Conservation (phyloP, 2,888 invertebrate genomes). For the Hirtodrosophila trivittata region DNA sequence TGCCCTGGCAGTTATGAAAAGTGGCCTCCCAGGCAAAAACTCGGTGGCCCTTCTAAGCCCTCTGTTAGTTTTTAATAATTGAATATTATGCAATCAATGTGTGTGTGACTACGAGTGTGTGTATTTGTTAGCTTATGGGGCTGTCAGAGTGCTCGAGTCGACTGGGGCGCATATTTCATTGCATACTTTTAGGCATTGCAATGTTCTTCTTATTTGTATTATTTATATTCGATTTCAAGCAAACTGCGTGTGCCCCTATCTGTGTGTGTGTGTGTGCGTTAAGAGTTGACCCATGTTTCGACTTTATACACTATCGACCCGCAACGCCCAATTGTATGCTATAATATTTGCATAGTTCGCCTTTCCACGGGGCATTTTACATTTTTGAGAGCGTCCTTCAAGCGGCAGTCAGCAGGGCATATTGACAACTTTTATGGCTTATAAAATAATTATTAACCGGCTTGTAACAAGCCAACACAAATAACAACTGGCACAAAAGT, state of each 20-base stretch:
- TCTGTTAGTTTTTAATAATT: conserved; percentile 66
- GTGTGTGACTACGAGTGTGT: conserved; percentile 3
- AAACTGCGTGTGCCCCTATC: conserved; percentile 18
- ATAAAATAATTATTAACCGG: too few species aligned
- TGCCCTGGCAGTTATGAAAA: conserved; percentile 65
- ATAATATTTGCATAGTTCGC: conserved; percentile 18
- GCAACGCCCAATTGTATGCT: conserved; percentile 3
- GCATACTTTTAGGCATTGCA: conserved; percentile 53
- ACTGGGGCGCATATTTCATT: conserved; percentile 47
- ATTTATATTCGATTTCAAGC: conserved; percentile 49
- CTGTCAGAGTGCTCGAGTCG: conserved; percentile 38
- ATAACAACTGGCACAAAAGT: too few species aligned
- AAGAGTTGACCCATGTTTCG: conserved; percentile 3
- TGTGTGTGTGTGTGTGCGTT: not conserved
- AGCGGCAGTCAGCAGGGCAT: too few species aligned
- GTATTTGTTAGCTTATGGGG: not conserved
- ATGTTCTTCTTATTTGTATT: conserved; percentile 38
- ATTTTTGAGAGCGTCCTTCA: not conserved
- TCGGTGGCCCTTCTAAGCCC: conserved; percentile 1
- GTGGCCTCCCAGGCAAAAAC: conserved; percentile 42
- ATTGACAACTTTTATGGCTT: too few species aligned
- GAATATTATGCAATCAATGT: conserved; percentile 71
- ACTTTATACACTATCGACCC: conserved; percentile 5
- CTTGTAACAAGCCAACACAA: too few species aligned
- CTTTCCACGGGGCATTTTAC: not conserved